Evolutionary conservation across 2,113 vertebrate species (phyloP), one percentile per base, ranked within the genome.

Genomic region (Trematomus loennbergii): DNA sequence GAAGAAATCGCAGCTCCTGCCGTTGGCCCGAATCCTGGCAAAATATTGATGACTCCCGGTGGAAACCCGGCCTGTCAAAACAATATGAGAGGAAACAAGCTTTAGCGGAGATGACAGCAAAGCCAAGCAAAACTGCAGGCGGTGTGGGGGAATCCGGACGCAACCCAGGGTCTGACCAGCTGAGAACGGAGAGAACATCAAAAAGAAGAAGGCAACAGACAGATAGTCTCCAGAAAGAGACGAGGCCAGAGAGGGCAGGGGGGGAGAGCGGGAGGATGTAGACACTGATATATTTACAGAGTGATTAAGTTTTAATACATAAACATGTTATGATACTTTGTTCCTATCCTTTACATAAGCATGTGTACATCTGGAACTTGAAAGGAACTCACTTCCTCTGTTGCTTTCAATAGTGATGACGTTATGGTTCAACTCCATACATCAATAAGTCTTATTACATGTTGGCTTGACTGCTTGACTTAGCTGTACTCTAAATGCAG

Each of bases 41-140:
- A 96, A 96, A 99, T 99, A 95, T 99, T 99, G 95, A 99, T 94
- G 85, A 99, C 98, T 94, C 98, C 98, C 18, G 98, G 97, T 90
- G 98, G 98, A 96, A 99, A 99, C 83, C 98, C 98, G 53, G 97
- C 98, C 98, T 99, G 95, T 92, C 89, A 94, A 96, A 96, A 96
- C 85, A 97, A 87, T 95, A 92, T 73, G 79, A 94, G 94, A 94
- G 94, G 94, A 95, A 95, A 92, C 63, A 73, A 90, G 89, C 88
- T 79, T 96, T 92, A 94, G 87, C 57, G 63, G 91, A 93, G 94
- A 94, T 79, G 87, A 93, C 87, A 91, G 88, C 79, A 79, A 92
- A 88, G 89, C 93, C 90, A 91, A 85, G 90, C 83, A 92, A 93
- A 64, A 40, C 91, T 89, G 86, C 88, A 89, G 92, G 91, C 88